phyloP scores from a whole-genome alignment of 1,140 invertebrate species.

The Orius laevigatus region DNA sequence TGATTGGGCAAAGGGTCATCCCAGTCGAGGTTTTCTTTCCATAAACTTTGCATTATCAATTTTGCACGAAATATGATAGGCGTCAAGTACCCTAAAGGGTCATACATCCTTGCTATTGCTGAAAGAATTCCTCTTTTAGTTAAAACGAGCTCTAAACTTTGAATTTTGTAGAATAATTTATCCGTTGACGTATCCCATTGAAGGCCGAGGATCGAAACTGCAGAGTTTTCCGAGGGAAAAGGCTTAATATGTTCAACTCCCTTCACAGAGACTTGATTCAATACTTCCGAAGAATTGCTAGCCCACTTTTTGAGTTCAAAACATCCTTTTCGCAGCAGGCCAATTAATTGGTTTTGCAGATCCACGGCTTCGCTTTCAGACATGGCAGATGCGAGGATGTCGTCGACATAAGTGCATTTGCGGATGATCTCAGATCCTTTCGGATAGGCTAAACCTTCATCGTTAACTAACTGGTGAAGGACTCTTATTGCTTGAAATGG shows the following conservation, averaged over 20 bases:
- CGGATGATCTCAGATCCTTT: neutral
- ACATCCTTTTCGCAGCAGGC: neutral
- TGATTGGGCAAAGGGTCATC: constrained; percentile 23
- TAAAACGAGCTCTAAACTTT: neutral
- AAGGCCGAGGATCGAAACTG: neutral
- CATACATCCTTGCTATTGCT: constrained; percentile 23
- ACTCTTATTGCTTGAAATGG: too few species aligned
- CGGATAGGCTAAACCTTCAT: neutral
- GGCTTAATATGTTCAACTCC: too few species aligned
- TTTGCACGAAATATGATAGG: constrained; percentile 26
- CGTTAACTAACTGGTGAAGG: neutral
- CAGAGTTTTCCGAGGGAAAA: neutral
- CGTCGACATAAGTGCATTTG: neutral
- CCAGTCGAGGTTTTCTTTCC: constrained; percentile 24
- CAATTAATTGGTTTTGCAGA: neutral
- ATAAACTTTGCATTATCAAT: constrained; percentile 27
- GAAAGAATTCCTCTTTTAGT: constrained; percentile 20
- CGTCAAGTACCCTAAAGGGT: constrained; percentile 25
- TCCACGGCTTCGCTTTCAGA: neutral
- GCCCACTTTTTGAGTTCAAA: neutral
- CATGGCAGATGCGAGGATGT: neutral
- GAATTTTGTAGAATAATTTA: neutral
- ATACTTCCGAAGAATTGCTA: neutral
- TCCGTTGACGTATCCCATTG: neutral
- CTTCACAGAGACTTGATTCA: neutral